Evolutionary conservation across 2,797 vertebrate genomes (phyloP).

Genomic region (Leptatherina wallacei): DNA sequence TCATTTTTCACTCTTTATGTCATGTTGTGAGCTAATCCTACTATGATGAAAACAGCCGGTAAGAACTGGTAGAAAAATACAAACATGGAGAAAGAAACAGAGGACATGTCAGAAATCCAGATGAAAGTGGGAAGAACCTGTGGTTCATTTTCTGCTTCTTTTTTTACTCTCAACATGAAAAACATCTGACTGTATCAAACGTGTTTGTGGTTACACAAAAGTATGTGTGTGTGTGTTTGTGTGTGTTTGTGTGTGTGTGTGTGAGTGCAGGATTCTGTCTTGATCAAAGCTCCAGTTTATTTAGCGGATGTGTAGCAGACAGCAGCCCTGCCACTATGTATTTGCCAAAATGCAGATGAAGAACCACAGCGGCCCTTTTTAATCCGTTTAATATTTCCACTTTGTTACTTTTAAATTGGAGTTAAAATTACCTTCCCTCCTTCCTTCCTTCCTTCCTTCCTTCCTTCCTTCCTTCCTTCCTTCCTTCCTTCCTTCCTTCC

Average conservation of each 20-base stretch:
- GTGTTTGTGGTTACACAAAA: not conserved
- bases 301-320: conserved; percentile 33
- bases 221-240: not conserved
- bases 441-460: not conserved
- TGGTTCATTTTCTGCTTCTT: conserved; percentile 59
- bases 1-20: conserved; percentile 6
- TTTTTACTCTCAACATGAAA: conserved; percentile 58
- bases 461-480: not conserved
- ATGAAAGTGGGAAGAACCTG: conserved; percentile 48
- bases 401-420: conserved; percentile 5
- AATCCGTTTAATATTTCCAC: conserved; percentile 12
- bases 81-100: not conserved
- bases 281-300: conserved; percentile 61
- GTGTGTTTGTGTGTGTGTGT: not conserved
- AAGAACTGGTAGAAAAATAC: conserved; percentile 3
- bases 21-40: conserved; percentile 16
- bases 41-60: conserved; percentile 17
- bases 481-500: not conserved
- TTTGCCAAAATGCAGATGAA: conserved; percentile 32
- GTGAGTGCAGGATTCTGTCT: conserved; percentile 16
- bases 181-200: conserved; percentile 59
- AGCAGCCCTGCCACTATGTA: conserved; percentile 49
- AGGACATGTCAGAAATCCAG: conserved; percentile 32
- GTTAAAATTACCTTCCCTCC: no score
- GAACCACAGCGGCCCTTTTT: conserved; percentile 27